Conservation (phyloP, 1,140 invertebrate species). For the Drosophila busckii region DNA sequence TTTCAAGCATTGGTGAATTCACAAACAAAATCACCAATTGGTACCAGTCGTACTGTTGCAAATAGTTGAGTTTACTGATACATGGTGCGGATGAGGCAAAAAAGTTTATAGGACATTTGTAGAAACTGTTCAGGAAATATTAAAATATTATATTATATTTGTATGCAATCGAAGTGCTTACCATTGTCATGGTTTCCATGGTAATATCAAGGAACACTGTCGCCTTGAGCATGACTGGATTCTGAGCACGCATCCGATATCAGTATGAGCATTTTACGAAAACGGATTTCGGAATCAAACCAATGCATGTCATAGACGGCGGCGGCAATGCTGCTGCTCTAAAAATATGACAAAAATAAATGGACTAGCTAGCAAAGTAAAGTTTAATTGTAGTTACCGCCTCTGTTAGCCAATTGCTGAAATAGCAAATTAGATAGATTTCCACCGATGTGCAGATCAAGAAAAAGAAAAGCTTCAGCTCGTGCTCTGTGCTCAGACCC, state of each 20-base stretch:
- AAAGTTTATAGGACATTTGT: constrained; percentile 26
- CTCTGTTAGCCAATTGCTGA: constrained; percentile 36
- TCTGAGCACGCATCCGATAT: constrained; percentile 28
- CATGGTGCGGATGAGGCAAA: constrained; percentile 31
- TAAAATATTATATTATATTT: background rate
- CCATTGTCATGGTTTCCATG: constrained; percentile 42
- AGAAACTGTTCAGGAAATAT: constrained; percentile 12
- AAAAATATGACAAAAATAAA: background rate
- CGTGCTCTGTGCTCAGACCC: constrained; percentile 17
- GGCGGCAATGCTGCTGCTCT: constrained; percentile 30
- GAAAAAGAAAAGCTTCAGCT: constrained; percentile 32
- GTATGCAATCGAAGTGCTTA: background rate
- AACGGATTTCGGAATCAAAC: constrained; percentile 16
- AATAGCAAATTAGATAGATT: constrained; percentile 45
- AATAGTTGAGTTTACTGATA: constrained; percentile 26
- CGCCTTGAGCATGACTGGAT: constrained; percentile 31
- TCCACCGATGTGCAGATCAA: constrained; percentile 23
- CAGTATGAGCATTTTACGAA: constrained; percentile 37
- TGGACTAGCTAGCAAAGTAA: background rate
- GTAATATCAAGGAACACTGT: constrained; percentile 37
- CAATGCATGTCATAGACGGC: constrained; percentile 40
- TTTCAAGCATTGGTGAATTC: too few species aligned
- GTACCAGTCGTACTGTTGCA: too few species aligned
- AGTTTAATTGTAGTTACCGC: constrained; percentile 12
- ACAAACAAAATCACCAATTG: too few species aligned